phyloP scores from a whole-genome alignment of 35 echinoderm and acorn worm species.

The Heliocidaris erythrogramma region DNA sequence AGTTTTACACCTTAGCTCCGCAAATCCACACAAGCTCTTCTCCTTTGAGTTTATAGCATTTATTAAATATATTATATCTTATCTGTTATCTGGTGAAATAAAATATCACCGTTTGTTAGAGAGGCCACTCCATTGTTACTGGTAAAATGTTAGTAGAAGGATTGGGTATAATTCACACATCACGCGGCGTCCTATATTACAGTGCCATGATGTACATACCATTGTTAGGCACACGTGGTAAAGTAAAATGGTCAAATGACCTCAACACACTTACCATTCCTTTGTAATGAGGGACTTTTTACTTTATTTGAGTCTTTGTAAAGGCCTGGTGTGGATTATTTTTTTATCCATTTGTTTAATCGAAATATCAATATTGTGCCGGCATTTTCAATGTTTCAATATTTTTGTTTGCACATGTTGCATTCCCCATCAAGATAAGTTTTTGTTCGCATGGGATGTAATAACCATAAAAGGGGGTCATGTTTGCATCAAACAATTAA shows the following conservation, averaged over 20 bases:
- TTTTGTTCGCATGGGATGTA: not conserved
- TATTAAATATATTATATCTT: not conserved
- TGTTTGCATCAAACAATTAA: not conserved
- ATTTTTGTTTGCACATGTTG: not conserved
- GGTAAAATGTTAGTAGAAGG: not conserved
- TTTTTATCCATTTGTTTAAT: not conserved
- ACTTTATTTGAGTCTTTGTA: conserved; percentile 2
- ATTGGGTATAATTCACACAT: not conserved
- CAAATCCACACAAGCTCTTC: not conserved
- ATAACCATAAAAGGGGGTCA: not conserved
- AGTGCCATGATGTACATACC: not conserved
- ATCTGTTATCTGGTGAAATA: not conserved
- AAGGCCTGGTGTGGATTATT: not conserved
- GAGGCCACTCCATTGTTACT: not conserved
- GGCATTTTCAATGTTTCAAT: not conserved
- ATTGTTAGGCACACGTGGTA: not conserved
- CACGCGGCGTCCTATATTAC: not conserved
- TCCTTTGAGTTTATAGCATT: not conserved
- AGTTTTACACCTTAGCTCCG: not conserved
- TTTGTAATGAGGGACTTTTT: not conserved
- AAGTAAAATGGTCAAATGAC: not conserved
- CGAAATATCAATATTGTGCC: not conserved
- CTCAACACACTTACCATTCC: conserved; percentile 20
- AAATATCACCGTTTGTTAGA: not conserved
- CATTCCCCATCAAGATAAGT: not conserved